phyloP scores from a whole-genome alignment of 2,888 invertebrate species.

The Erebia ligea region DNA sequence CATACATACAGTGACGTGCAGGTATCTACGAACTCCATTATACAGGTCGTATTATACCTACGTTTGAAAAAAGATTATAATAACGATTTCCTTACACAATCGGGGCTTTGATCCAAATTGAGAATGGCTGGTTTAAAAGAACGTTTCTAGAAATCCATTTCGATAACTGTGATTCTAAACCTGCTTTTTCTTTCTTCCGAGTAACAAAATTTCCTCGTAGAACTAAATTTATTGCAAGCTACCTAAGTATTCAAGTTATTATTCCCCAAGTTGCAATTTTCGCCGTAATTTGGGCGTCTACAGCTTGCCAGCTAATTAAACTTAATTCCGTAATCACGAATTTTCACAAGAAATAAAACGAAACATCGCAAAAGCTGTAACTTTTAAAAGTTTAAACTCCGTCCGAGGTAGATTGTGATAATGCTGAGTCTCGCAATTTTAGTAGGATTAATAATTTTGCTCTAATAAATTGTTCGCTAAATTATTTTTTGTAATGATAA shows the following conservation, averaged over 20 bases:
- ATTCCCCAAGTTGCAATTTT: conserved; percentile 14
- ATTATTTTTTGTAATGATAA: not conserved
- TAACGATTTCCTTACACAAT: too few relatives aligned
- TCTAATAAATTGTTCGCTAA: not conserved
- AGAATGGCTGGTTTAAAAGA: too few relatives aligned
- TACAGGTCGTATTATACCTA: too few relatives aligned
- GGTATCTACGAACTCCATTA: too few relatives aligned
- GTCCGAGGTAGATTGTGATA: not conserved
- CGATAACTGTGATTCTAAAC: too few relatives aligned
- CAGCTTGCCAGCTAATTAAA: conserved; percentile 14
- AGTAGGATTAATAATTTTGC: conserved; percentile 5
- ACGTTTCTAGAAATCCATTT: too few relatives aligned
- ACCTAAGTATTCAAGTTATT: not conserved
- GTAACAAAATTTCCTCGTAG: not conserved
- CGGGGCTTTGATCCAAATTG: too few relatives aligned
- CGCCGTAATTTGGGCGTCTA: not conserved
- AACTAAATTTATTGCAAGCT: not conserved
- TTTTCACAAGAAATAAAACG: conserved; percentile 21
- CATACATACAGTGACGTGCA: too few relatives aligned
- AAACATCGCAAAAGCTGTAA: conserved; percentile 11
- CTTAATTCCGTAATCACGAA: conserved; percentile 19
- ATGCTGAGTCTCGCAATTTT: not conserved
- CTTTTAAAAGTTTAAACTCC: conserved; percentile 9
- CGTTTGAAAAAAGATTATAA: too few relatives aligned
- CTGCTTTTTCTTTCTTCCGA: not conserved